Percentiles rank a stretch among this genome's conserved stretches.
Evolutionary conservation across 2,797 vertebrate genomes (phyloP).

Genomic region (Danio choprae): DNA sequence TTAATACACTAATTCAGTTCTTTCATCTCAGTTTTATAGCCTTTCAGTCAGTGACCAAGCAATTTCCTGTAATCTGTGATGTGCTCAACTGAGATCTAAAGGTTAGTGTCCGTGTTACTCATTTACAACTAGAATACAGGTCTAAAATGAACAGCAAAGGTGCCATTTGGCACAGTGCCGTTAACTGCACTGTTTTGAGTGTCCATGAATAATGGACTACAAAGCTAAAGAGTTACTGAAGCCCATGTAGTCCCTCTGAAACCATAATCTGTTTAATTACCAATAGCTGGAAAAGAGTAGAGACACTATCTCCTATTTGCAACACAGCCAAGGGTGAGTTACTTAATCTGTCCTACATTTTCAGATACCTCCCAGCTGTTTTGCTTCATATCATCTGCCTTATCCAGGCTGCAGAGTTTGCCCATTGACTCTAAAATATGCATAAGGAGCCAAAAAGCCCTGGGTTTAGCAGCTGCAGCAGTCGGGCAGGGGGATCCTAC

Average conservation of each 20-base stretch:
- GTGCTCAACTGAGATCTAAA: not conserved
- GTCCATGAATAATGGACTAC: constrained; percentile 27
- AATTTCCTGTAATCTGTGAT: not conserved
- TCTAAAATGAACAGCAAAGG: constrained; percentile 10
- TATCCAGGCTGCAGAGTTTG: constrained; percentile 39
- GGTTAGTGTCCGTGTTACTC: not conserved
- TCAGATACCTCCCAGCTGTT: constrained; percentile 21
- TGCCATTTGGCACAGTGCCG: not conserved
- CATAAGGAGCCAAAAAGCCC: constrained; percentile 49
- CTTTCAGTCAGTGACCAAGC: not conserved
- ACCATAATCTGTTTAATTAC: constrained; percentile 38
- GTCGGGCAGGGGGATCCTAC: constrained; percentile 12
- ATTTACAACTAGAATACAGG: constrained; percentile 9
- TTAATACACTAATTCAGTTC: not conserved
- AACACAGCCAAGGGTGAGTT: constrained; percentile 11
- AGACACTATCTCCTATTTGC: constrained; percentile 23
- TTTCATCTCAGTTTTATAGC: not conserved
- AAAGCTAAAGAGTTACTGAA: constrained; percentile 30
- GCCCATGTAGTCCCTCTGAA: constrained; percentile 26
- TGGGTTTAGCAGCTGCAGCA: constrained; percentile 22
- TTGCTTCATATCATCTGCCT: constrained; percentile 40
- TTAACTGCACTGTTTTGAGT: constrained; percentile 14
- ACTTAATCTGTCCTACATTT: constrained; percentile 43
- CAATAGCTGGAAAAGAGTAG: constrained; percentile 25
- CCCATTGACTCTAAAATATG: constrained; percentile 54